Base-by-base conservation (phyloP, 2,113 vertebrate species). In the Burhinus oedicnemus region DNA sequence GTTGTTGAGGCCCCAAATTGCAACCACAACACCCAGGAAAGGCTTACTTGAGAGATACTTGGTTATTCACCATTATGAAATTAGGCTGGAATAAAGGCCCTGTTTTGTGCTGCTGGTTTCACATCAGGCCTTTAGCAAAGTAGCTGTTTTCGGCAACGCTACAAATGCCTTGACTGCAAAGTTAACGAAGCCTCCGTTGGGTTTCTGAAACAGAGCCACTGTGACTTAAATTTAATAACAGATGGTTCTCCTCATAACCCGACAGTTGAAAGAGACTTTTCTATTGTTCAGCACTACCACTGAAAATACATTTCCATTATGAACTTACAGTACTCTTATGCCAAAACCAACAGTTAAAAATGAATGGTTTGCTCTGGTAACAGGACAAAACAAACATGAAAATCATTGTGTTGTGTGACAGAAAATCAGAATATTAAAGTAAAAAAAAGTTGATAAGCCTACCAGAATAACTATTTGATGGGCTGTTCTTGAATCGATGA, bases 311-410 rank as follows among this genome's bases (percentile, higher is more conserved):
- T 92, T 96, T 95, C 83, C 77, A 83, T 97, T 93, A 90, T 91
- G 90, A 93, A 95, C 89, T 77, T 94, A 80, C 55, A 57, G 81
- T 68, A 47, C 54, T 93, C 61, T 57, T 58, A 32, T 90, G 95
- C 95, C 96, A 97, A 97, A 96, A 97, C 60, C 94, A 97, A 93
- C 95, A 97, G 90, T 91, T 93, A 96, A 97, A 97, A 97, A 91
- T 95, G 93, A 96, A 96, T 94, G 90, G 91, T 95, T 97, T 72
- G 96, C 94, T 96, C 95, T 97, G 94, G 93, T 97, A 97, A 95
- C 90, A 94, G 64, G 92, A 89, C 92, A 96, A 98, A 98, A 95
- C 89, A 96, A 97, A 93, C 92, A 91, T 18, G 42, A 96, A 95
- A 93, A 95, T 71, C 64, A 30, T 40, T 66, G 68, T 90, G 74